Percentiles rank a stretch among this genome's conserved stretches.
These are phyloP conservation scores for Conger conger DNA, from an alignment of 2,113 vertebrate species.

Conservation along the genomic window DNA sequence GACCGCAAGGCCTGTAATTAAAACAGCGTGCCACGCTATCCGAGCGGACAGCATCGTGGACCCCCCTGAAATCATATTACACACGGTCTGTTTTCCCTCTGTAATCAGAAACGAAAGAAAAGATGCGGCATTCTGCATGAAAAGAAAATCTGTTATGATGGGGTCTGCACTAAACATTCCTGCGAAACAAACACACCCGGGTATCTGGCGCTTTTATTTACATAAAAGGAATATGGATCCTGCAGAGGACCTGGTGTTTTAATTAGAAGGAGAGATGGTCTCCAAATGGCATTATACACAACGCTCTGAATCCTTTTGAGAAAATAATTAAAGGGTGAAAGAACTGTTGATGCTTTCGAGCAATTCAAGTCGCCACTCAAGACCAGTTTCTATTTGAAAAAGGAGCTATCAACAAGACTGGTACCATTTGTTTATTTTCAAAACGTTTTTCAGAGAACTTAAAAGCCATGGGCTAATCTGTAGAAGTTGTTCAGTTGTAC, in stretches of 20 bases:
- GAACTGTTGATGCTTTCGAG: neutral
- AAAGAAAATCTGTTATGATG: neutral
- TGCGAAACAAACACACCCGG: neutral
- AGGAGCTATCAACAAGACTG: neutral
- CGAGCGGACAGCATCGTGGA: constrained; percentile 28
- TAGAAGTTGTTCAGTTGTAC: constrained; percentile 1
- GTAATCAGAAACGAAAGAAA: neutral
- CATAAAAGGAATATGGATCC: neutral
- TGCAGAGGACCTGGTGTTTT: neutral
- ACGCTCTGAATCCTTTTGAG: neutral
- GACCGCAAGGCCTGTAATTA: constrained; percentile 51
- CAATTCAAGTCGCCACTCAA: neutral
- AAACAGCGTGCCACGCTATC: constrained; percentile 47
- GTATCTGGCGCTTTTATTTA: neutral
- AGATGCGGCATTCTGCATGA: neutral
- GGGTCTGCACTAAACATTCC: neutral
- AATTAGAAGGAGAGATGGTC: neutral
- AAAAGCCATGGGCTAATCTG: neutral
- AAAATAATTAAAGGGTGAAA: neutral
- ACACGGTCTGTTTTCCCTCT: neutral
- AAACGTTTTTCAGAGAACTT: constrained; percentile 1
- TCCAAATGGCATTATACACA: neutral
- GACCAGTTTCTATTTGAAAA: neutral
- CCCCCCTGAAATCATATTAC: constrained; percentile 29
- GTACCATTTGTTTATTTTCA: constrained; percentile 4